Evolutionary conservation across 2,888 invertebrate genomes (phyloP), one percentile per base, ranked within the genome.

Genomic region (Adelphocoris suturalis): DNA sequence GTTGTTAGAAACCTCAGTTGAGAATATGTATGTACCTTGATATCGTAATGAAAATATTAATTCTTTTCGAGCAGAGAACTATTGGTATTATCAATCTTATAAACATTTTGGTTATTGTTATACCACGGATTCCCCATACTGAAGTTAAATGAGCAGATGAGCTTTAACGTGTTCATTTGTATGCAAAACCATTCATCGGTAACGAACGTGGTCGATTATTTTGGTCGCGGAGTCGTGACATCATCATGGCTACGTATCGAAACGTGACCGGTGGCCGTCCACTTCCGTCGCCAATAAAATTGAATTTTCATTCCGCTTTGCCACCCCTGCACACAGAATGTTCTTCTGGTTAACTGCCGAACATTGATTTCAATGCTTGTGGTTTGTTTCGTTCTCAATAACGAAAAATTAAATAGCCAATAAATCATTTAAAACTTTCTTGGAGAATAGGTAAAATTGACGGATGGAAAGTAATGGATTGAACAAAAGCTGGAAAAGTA

Each of bases 161-260:
- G 37, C 37, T 37, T 7, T 37, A 37, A 2, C 7, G 3, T 37
- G 37, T 37, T 37, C 37, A 37, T 37, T 4, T 61, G 19, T 61
- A 61, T 61, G 61, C 61, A n/a, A 61, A n/a, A n/a, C 61, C n/a
- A 61, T 7, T n/a, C 61, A 9, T 16, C n/a, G n/a, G 61, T 61
- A n/a, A 1, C 16, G 68, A 68, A 68, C 68, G 23, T 23, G 68
- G 23, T 68, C 68, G 68, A 5, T 68, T 68, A 16, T 68, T 68
- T 68, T 27, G 23, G 19, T 19, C 13, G 11, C 19, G 0, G 68
- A 23, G 27, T 19, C 23, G 68, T 68, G 68, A 23, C 23, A 68
- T 68, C 61, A 61, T 61, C 61, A 61, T 2, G 19, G 3, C 61
- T n/a, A 1, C 19, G n/a, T n/a, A 61, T 61, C 16, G 61, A 1